These are phyloP conservation scores for Adela reaumurella DNA, from an alignment of 2,888 invertebrate species.

Conservation along the genomic window DNA sequence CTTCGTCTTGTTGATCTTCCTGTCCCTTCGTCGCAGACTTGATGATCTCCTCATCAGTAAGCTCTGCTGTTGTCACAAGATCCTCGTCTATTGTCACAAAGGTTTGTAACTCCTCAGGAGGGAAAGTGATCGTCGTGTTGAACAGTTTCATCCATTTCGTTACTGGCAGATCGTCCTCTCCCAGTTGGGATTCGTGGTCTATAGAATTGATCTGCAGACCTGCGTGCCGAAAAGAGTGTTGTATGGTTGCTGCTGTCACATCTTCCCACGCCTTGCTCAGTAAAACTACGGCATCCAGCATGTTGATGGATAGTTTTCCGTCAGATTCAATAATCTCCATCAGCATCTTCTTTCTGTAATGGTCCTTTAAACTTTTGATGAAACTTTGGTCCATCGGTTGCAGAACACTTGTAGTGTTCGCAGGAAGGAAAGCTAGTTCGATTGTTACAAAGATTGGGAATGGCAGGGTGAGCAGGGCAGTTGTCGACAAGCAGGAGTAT, in stretches of 20 bases:
- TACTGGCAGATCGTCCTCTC: constrained; percentile 11
- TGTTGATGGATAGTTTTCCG: constrained; percentile 14
- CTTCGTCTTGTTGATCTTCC: constrained; percentile 11
- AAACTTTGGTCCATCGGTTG: constrained; percentile 19
- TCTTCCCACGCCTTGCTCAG: constrained; percentile 10
- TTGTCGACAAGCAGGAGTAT: constrained; percentile 19
- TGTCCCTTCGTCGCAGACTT: constrained; percentile 13
- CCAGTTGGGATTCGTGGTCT: constrained; percentile 5
- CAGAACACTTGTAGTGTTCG: constrained; percentile 18
- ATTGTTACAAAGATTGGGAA: constrained; percentile 16
- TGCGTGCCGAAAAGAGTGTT: constrained; percentile 10
- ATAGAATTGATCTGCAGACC: constrained; percentile 7
- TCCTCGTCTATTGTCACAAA: constrained; percentile 12
- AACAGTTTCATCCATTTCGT: constrained; percentile 12
- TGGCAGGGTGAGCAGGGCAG: constrained; percentile 16
- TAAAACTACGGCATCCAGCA: constrained; percentile 15
- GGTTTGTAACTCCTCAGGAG: constrained; percentile 10
- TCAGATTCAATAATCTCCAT: constrained; percentile 16
- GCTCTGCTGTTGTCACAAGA: constrained; percentile 12
- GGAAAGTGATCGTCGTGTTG: constrained; percentile 11
- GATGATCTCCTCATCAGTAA: constrained; percentile 8
- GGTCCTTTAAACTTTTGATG: constrained; percentile 16
- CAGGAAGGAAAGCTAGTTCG: constrained; percentile 19
- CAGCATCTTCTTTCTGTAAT: constrained; percentile 16
- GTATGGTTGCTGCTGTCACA: constrained; percentile 10